These are phyloP conservation scores for Syncerus caffer DNA, from an alignment of 2,797 vertebrate species.

Conservation along the genomic window DNA sequence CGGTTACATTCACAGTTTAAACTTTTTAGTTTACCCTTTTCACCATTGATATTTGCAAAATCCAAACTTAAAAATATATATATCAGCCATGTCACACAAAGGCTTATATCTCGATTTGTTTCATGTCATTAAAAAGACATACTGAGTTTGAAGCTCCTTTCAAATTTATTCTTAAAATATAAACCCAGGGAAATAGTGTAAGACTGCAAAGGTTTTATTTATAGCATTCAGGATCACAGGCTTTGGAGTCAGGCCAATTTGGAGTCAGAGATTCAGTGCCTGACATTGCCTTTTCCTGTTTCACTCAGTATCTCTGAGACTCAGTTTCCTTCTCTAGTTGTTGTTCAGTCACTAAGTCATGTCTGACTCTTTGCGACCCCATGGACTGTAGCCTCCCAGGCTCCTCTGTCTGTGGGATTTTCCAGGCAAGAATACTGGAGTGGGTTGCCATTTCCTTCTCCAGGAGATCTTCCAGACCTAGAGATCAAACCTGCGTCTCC, in stretches of 20 bases:
- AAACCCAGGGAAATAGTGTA: background rate
- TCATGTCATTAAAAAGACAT: slow-evolving; percentile 18
- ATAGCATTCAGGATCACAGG: background rate
- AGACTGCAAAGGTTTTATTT: background rate
- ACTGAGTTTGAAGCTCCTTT: background rate
- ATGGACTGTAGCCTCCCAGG: background rate
- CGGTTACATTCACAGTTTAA: background rate
- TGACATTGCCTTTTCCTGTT: background rate
- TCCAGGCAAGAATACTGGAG: background rate
- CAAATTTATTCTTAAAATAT: background rate
- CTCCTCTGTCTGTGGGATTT: background rate
- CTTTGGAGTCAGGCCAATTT: background rate
- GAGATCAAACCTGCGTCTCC: background rate
- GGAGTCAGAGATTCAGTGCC: background rate
- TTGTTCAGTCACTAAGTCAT: background rate
- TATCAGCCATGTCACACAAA: background rate
- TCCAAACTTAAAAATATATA: background rate
- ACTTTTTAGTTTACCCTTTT: slow-evolving; percentile 15
- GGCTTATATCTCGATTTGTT: background rate
- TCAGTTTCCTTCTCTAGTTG: background rate
- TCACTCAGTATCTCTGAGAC: background rate
- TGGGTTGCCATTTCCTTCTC: background rate
- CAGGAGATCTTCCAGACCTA: background rate
- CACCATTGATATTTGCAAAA: slow-evolving; percentile 27
- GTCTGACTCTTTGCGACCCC: background rate